Percentiles rank a stretch among this genome's conserved stretches.
Conservation (phyloP, 1,140 invertebrate genomes). For the Adoxophyes honmai region DNA sequence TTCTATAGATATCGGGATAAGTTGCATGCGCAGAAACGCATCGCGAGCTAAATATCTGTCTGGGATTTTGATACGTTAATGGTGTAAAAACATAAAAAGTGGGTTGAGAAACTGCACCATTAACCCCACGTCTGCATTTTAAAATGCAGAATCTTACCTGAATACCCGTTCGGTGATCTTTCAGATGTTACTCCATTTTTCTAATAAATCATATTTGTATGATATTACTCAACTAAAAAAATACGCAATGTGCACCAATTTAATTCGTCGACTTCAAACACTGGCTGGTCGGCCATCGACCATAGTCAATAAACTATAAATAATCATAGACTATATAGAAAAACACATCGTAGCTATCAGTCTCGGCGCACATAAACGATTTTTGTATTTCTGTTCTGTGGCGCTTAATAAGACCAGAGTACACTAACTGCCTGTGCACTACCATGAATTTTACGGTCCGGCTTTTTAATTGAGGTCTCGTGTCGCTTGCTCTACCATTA, state of each 20-base stretch:
- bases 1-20: conserved; percentile 43
- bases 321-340: neutral
- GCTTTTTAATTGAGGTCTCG: no score
- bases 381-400: no score
- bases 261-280: conserved; percentile 54
- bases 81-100: conserved; percentile 62
- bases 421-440: no score
- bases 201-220: conserved; percentile 42
- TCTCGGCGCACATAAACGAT: no score
- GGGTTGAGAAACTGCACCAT: conserved; percentile 58
- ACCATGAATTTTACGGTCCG: no score
- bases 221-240: conserved; percentile 31
- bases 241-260: conserved; percentile 43
- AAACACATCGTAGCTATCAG: conserved; percentile 16
- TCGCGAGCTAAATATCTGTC: conserved; percentile 43
- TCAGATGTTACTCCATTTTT: conserved; percentile 38
- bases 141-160: conserved; percentile 40
- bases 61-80: conserved; percentile 51
- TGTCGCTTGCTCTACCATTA: no score
- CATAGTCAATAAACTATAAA: conserved; percentile 34
- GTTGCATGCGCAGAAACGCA: conserved; percentile 57
- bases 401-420: no score
- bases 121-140: conserved; percentile 39
- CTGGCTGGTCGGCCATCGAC: conserved; percentile 57
- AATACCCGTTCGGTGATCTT: conserved; percentile 30